Evolutionary conservation across 2,888 invertebrate species (phyloP).

Genomic region (Nyleta sp.): DNA sequence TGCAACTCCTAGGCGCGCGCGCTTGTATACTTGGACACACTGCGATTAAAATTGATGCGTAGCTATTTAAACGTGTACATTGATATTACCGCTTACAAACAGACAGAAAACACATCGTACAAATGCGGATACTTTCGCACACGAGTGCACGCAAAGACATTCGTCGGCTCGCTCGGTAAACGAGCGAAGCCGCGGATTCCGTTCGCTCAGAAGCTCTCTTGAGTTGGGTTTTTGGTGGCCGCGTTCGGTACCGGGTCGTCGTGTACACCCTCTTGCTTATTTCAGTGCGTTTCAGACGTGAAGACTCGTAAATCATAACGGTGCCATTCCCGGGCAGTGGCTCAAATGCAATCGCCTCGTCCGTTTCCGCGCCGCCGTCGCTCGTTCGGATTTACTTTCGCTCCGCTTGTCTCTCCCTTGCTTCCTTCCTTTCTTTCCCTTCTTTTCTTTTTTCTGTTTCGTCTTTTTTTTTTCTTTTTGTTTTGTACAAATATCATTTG

Average conservation of each 20-base stretch:
- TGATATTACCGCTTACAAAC: slow-evolving; percentile 59
- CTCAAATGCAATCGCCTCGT: slow-evolving; percentile 30
- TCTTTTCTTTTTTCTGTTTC: slow-evolving; percentile 8
- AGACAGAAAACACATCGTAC: slow-evolving; percentile 68
- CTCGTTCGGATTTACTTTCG: too few relatives aligned
- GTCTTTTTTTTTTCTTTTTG: slow-evolving; percentile 26
- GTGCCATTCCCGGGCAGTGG: slow-evolving; percentile 46
- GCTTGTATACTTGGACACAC: background rate
- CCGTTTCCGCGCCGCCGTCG: slow-evolving; percentile 1
- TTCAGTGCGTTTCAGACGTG: slow-evolving; percentile 60
- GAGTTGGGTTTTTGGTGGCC: slow-evolving; percentile 31
- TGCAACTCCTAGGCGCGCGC: too few relatives aligned
- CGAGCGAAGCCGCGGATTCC: slow-evolving; percentile 74
- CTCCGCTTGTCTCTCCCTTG: background rate
- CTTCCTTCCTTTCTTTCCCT: background rate
- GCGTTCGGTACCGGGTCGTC: slow-evolving; percentile 29
- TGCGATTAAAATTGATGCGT: slow-evolving; percentile 61
- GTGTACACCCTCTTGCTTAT: slow-evolving; percentile 36
- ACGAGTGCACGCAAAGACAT: slow-evolving; percentile 66
- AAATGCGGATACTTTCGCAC: slow-evolving; percentile 77
- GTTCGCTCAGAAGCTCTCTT: slow-evolving; percentile 46
- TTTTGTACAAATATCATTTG: slow-evolving; percentile 65
- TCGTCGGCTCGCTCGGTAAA: slow-evolving; percentile 72
- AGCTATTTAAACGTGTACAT: slow-evolving; percentile 52
- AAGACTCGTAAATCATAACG: slow-evolving; percentile 55